Evolutionary conservation across 2,113 vertebrate species (phyloP).

Genomic region (Mustela lutreola): DNA sequence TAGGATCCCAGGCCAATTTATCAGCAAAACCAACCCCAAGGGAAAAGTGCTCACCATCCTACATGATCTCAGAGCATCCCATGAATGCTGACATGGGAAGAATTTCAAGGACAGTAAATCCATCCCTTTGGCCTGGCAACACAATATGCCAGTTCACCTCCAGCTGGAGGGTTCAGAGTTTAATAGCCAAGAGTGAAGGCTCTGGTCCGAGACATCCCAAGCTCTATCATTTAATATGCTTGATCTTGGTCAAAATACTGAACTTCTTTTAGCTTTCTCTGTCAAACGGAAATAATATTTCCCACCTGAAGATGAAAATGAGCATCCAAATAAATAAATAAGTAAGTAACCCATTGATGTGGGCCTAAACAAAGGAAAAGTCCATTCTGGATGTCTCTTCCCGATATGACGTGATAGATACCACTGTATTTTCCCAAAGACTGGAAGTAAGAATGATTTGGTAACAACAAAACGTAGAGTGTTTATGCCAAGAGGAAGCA

Average conservation of each 20-base stretch:
- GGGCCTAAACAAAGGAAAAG: background rate
- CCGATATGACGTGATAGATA: background rate
- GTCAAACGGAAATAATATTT: background rate
- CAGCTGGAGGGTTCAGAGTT: background rate
- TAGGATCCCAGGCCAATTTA: background rate
- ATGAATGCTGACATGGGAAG: background rate
- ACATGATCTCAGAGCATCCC: background rate
- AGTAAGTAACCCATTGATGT: background rate
- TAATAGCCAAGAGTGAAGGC: background rate
- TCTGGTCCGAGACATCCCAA: background rate
- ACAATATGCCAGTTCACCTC: no score
- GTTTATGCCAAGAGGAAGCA: background rate
- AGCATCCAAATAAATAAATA: background rate
- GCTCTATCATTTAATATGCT: background rate
- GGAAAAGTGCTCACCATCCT: background rate
- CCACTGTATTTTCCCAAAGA: background rate
- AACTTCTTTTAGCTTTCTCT: background rate
- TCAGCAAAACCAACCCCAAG: background rate
- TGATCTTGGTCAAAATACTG: background rate
- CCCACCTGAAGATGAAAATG: background rate
- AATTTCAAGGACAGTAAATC: background rate
- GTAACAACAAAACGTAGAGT: background rate
- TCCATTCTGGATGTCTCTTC: background rate
- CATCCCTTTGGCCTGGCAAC: background rate
- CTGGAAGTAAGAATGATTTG: background rate